Conservation (phyloP, 2,113 vertebrate species). For the Gila orcuttii region DNA sequence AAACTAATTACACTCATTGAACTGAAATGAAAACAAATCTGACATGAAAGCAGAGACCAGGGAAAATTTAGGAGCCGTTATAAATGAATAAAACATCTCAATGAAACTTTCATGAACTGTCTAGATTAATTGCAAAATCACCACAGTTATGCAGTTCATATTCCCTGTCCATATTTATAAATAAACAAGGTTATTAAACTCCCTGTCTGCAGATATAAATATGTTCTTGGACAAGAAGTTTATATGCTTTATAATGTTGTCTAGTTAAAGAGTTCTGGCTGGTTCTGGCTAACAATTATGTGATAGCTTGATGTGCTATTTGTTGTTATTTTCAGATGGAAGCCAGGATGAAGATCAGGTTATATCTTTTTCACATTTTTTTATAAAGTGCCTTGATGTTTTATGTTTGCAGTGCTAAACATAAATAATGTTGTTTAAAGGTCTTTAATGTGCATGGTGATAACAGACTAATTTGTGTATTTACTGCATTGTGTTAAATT, state of each 20-base stretch:
- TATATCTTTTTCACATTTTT: slow-evolving; percentile 66
- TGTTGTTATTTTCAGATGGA: slow-evolving; percentile 79
- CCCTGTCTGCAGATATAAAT: not conserved
- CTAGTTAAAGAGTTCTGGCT: not conserved
- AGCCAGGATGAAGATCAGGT: slow-evolving; percentile 90
- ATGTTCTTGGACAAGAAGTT: not conserved
- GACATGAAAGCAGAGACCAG: slow-evolving; percentile 55
- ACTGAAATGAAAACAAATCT: slow-evolving; percentile 47
- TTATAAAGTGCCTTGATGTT: slow-evolving; percentile 34
- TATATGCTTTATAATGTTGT: not conserved
- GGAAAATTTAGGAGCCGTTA: slow-evolving; percentile 63
- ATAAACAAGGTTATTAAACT: not conserved
- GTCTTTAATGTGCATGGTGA: slow-evolving; percentile 11
- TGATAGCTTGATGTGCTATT: slow-evolving; percentile 35
- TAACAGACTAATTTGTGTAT: not conserved
- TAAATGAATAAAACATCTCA: slow-evolving; percentile 68
- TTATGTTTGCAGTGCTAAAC: slow-evolving; percentile 15
- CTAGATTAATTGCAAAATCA: slow-evolving; percentile 44
- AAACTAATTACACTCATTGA: slow-evolving; percentile 65
- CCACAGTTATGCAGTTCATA: not conserved
- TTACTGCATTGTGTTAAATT: not conserved
- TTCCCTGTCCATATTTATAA: not conserved
- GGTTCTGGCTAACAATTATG: slow-evolving; percentile 27
- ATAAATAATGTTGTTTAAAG: not conserved
- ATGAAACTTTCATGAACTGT: slow-evolving; percentile 67